A percentile compares a stretch with the other conserved stretches of the same genome.
These are phyloP conservation scores for Pantherophis alleghaniensis DNA, from an alignment of 2,797 vertebrate species.

Conservation along the genomic window DNA sequence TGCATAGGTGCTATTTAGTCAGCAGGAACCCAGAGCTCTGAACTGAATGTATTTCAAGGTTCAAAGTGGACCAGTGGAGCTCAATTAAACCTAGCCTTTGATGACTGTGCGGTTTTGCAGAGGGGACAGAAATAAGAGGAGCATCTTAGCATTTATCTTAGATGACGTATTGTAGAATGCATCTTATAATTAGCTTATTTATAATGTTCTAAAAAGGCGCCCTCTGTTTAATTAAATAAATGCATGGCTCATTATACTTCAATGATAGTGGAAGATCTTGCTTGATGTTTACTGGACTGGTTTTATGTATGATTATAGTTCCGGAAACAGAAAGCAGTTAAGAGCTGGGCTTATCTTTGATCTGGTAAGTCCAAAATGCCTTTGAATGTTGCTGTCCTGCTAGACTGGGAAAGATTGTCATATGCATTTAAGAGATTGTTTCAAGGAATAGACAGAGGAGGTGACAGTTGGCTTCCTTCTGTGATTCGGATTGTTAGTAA, in stretches of 20 bases:
- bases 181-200: constrained; percentile 1
- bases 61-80: background rate
- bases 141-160: background rate
- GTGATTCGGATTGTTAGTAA: background rate
- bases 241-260: constrained; percentile 10
- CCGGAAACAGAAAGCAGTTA: background rate
- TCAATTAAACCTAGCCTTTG: background rate
- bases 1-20: no score
- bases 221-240: constrained; percentile 19
- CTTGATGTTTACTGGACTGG: background rate
- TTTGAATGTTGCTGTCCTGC: background rate
- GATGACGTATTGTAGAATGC: background rate
- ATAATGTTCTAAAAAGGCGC: constrained; percentile 3
- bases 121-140: background rate
- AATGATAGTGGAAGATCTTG: background rate
- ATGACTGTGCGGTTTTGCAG: background rate
- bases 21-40: background rate
- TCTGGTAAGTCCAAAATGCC: background rate
- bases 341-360: background rate
- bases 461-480: background rate
- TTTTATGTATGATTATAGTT: background rate
- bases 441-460: background rate
- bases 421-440: background rate
- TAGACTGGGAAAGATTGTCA: background rate
- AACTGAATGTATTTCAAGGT: background rate